A percentile compares a stretch with the other conserved stretches of the same genome.
Evolutionary conservation across 2,888 invertebrate species (phyloP).

Genomic region (Acleris holmiana): DNA sequence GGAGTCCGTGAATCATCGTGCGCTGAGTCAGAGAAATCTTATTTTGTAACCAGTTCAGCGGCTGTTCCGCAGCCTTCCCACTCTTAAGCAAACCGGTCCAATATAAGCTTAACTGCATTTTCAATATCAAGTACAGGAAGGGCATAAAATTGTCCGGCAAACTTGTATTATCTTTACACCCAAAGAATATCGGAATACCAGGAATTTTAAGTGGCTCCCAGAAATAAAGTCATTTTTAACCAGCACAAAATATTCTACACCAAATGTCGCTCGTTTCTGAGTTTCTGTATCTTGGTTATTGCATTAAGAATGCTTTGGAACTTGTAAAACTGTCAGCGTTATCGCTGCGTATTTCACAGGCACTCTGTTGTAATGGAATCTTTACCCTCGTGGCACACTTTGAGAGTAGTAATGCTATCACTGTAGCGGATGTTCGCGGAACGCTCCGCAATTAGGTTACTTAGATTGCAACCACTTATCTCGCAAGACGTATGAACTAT

Average conservation of each 20-base stretch:
- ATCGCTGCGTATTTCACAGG: slow-evolving; percentile 42
- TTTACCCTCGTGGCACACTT: slow-evolving; percentile 60
- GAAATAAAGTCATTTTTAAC: slow-evolving; percentile 18
- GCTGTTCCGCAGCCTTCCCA: slow-evolving; percentile 42
- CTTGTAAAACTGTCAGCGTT: slow-evolving; percentile 38
- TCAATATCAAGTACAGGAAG: slow-evolving; percentile 20
- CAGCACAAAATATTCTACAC: not conserved
- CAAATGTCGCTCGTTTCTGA: slow-evolving; percentile 8
- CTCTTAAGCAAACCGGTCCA: slow-evolving; percentile 47
- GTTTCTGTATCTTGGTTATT: slow-evolving; percentile 27
- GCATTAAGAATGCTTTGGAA: slow-evolving; percentile 13
- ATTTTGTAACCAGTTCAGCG: slow-evolving; percentile 56
- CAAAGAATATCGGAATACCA: slow-evolving; percentile 28
- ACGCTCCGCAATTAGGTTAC: slow-evolving; percentile 71
- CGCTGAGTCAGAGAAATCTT: slow-evolving; percentile 64
- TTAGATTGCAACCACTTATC: slow-evolving; percentile 69
- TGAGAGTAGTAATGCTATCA: slow-evolving; percentile 59
- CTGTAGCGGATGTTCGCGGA: slow-evolving; percentile 63
- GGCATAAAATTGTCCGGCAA: slow-evolving; percentile 37
- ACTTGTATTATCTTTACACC: slow-evolving; percentile 39
- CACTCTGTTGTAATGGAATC: slow-evolving; percentile 47
- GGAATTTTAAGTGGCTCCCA: slow-evolving; percentile 9
- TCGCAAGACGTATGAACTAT: slow-evolving; percentile 54
- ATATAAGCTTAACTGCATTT: slow-evolving; percentile 37
- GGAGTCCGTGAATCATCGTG: slow-evolving; percentile 64